Base-by-base conservation (phyloP, 1,140 invertebrate species). In the Camponotus floridanus region DNA sequence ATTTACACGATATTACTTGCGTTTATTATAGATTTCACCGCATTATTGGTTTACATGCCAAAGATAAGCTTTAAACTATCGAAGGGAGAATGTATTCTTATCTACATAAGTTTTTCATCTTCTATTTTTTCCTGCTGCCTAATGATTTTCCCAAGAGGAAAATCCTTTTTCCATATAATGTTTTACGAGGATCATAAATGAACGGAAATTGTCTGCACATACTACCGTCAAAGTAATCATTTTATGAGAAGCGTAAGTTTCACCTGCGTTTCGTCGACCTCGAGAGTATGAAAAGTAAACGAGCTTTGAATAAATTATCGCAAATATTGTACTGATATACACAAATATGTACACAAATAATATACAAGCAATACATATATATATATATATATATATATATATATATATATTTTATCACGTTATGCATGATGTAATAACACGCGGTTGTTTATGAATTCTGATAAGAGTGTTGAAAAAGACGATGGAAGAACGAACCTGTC, bases 401-500 rank as follows among this genome's bases (percentile, higher is more conserved):
- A 9, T 31, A 70, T 31, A 55, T 39, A 61, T 13, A 3, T 33
- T 45, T 11, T 45, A 81, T 81, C 65, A 71, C 78, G 67, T 81
- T 81, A n/a, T 36, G 33, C 33, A 33, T 81, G 65, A 71, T 15
- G 55, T 59, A 73, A 74, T 62, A 31, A 74, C 68, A 74, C 79
- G 51, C 8, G 55, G 39, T 61, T 13, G 33, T 3, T 83, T 73
- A 68, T 11, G 42, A 81, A 79, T 21, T 7, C 4, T 36, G 76
- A 80, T 68, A 70, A 80, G 21, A 42, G 45, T 45, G 55, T 21
- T 36, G 7, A 9, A 48, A 83, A 74, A 36, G 6, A 48, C 55
- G 15, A 26, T 26, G 26, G 26, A 73, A 21, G 6, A 21, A 5
- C 3, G 1, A 42, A n/a, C 48, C 4, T 5, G 13, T 45, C 4